A percentile compares a stretch with the other conserved stretches of the same genome.
Evolutionary conservation across 2,113 vertebrate species (phyloP).

Genomic region (Calyptomena viridis): DNA sequence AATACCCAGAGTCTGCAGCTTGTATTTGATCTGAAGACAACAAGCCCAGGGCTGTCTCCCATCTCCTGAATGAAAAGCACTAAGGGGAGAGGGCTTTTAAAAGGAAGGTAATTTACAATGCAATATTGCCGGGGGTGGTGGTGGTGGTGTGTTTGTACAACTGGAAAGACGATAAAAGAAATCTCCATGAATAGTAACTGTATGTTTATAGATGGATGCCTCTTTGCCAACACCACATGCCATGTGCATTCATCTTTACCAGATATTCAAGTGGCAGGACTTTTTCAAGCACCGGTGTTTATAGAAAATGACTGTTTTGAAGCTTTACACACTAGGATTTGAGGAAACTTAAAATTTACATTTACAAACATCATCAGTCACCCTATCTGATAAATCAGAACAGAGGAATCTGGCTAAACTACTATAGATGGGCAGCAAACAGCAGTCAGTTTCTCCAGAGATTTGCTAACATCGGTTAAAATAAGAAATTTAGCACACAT

Average conservation of each 20-base stretch:
- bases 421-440: slow-evolving; percentile 16
- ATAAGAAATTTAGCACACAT: slow-evolving; percentile 19
- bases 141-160: slow-evolving; percentile 47
- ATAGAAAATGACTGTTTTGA: slow-evolving; percentile 53
- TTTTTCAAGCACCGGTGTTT: slow-evolving; percentile 54
- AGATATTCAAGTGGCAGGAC: slow-evolving; percentile 48
- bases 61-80: slow-evolving; percentile 50
- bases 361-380: slow-evolving; percentile 60
- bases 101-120: slow-evolving; percentile 62
- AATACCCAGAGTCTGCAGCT: slow-evolving; percentile 21
- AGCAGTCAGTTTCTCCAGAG: slow-evolving; percentile 27
- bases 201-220: slow-evolving; percentile 54
- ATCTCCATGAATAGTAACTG: slow-evolving; percentile 49
- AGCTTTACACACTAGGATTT: slow-evolving; percentile 49
- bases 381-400: slow-evolving; percentile 51
- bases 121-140: slow-evolving; percentile 45
- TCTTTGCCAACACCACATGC: slow-evolving; percentile 39
- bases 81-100: slow-evolving; percentile 52
- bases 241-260: slow-evolving; percentile 37
- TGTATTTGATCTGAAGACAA: slow-evolving; percentile 59
- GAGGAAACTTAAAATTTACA: slow-evolving; percentile 50
- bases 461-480: background rate
- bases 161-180: slow-evolving; percentile 59
- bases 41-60: slow-evolving; percentile 46
- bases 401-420: slow-evolving; percentile 43